Evolutionary conservation across 1,140 invertebrate species (phyloP).

Genomic region (Drosophila ercepeae): DNA sequence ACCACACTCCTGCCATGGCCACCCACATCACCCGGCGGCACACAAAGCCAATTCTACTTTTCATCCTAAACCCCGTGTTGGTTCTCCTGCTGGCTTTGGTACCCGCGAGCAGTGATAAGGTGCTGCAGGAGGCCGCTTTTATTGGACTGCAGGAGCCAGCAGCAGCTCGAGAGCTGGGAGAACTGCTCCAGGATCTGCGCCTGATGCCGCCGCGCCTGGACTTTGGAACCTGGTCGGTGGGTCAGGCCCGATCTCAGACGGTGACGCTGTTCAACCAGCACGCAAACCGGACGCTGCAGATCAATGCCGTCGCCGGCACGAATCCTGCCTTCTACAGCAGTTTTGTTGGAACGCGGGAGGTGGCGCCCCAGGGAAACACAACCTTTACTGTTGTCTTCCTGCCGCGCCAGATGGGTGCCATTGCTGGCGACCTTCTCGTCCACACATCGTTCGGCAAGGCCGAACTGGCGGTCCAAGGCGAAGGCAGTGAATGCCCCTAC

Average conservation of each 20-base stretch:
- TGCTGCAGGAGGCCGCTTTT: conserved; percentile 44
- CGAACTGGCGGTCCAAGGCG: conserved; percentile 91
- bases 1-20: conserved; percentile 11
- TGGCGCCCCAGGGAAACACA: conserved; percentile 95
- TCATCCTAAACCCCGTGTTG: conserved; percentile 10
- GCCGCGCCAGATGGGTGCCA: conserved; percentile 93
- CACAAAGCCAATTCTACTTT: conserved; percentile 12
- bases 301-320: conserved; percentile 94
- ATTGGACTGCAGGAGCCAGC: conserved; percentile 43
- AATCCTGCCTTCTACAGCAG: conserved; percentile 96
- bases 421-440: conserved; percentile 95
- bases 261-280: conserved; percentile 92
- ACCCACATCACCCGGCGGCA: conserved; percentile 8
- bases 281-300: conserved; percentile 89
- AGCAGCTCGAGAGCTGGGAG: conserved; percentile 50
- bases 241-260: conserved; percentile 91
- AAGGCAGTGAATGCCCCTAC: conserved; percentile 94
- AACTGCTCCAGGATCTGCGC: conserved; percentile 65
- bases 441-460: conserved; percentile 96
- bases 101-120: conserved; percentile 29
- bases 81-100: conserved; percentile 5
- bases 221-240: conserved; percentile 88
- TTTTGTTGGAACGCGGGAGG: conserved; percentile 95
- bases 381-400: conserved; percentile 98
- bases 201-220: conserved; percentile 76